Percentiles rank a stretch among this genome's conserved stretches.
Conservation (phyloP, 2,113 vertebrate species). For the Machaerirhynchus nigripectus region DNA sequence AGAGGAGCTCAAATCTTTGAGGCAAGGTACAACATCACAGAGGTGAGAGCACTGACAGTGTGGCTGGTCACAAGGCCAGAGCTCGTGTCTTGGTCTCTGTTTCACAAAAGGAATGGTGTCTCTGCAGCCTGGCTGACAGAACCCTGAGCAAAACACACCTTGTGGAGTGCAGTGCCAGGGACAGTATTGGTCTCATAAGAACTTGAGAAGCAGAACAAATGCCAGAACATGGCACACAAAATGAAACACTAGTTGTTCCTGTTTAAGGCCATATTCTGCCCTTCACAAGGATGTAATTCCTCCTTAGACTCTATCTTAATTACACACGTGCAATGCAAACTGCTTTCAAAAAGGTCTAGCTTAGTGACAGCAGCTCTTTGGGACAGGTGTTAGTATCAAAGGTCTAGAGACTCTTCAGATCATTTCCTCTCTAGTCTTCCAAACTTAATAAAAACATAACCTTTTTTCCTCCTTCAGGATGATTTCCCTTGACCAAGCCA, state of each 20-base stretch:
- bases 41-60: conserved; percentile 55
- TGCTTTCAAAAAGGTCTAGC: background rate
- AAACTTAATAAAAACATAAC: background rate
- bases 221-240: background rate
- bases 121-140: background rate
- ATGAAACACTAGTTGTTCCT: background rate
- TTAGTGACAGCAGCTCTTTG: background rate
- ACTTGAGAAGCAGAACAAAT: background rate
- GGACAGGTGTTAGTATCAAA: background rate
- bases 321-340: background rate
- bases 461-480: background rate
- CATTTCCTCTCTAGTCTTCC: background rate
- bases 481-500: background rate
- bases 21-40: conserved; percentile 47
- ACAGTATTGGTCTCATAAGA: background rate
- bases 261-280: background rate
- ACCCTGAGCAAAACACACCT: background rate
- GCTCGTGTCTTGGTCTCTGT: background rate
- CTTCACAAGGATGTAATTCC: background rate
- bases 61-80: background rate
- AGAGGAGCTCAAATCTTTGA: conserved; percentile 59
- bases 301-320: background rate
- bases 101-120: background rate
- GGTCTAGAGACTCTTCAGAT: background rate
- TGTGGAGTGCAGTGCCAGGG: background rate